Percentiles rank a stretch among this genome's conserved stretches.
These are phyloP conservation scores for Aphidius colemani DNA, from an alignment of 2,888 invertebrate species.

Conservation along the genomic window DNA sequence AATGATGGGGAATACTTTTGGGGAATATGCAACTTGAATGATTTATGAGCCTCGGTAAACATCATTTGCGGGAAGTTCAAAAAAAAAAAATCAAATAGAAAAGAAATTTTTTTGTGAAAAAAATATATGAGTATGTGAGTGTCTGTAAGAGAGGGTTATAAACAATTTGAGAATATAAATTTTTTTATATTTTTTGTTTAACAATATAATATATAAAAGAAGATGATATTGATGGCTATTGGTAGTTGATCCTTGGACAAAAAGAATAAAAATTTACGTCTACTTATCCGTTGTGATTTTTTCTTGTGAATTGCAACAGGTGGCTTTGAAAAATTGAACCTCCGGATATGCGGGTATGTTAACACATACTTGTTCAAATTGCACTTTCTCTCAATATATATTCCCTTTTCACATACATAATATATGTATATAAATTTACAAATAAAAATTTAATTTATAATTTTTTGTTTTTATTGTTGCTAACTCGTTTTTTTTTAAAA, in stretches of 20 bases:
- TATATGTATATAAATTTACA: too few relatives aligned
- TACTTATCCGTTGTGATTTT: constrained; percentile 26
- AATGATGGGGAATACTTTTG: constrained; percentile 8
- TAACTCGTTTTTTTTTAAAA: neutral
- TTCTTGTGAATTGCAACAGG: constrained; percentile 24
- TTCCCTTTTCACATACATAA: too few relatives aligned
- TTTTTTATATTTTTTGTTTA: neutral
- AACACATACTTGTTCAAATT: too few relatives aligned
- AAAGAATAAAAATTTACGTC: constrained; percentile 7
- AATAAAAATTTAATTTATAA: constrained; percentile 19
- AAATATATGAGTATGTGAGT: too few relatives aligned
- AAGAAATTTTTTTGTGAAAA: neutral
- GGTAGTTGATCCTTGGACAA: constrained; percentile 14
- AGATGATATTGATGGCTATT: neutral
- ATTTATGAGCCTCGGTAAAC: constrained; percentile 26
- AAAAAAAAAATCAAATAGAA: neutral
- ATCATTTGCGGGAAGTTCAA: constrained; percentile 15
- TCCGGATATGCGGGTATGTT: constrained; percentile 6
- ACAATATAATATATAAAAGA: neutral
- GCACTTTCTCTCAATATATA: too few relatives aligned
- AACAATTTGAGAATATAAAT: too few relatives aligned
- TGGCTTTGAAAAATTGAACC: constrained; percentile 29
- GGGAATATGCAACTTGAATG: constrained; percentile 19
- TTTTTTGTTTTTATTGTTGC: constrained; percentile 1
- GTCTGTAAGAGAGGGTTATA: too few relatives aligned